Conservation (phyloP, 2,888 invertebrate species). For the Eristalis tenax region DNA sequence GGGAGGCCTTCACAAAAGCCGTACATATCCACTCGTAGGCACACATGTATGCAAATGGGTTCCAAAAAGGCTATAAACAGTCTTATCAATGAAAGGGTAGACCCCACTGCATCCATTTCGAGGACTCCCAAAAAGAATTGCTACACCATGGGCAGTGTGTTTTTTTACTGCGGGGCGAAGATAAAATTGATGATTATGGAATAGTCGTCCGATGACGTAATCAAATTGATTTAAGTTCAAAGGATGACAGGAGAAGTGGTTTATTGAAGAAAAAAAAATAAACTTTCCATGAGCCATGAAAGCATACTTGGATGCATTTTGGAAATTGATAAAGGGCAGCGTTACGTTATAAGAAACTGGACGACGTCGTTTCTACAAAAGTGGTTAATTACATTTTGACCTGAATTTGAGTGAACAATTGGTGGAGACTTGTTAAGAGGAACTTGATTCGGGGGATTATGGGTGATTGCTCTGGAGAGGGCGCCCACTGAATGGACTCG, state of each 20-base stretch:
- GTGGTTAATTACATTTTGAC: background rate
- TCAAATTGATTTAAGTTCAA: conserved; percentile 1
- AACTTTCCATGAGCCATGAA: background rate
- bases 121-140: background rate
- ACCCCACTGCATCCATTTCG: conserved; percentile 29
- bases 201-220: conserved; percentile 21
- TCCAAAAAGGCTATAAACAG: conserved; percentile 22
- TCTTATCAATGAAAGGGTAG: conserved; percentile 30
- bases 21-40: background rate
- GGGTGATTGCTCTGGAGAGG: no score
- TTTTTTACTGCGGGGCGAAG: background rate
- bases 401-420: background rate
- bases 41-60: conserved; percentile 1
- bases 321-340: background rate
- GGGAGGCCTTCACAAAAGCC: background rate
- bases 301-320: background rate
- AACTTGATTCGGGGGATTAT: background rate
- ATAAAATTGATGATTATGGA: conserved; percentile 22
- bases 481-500: no score
- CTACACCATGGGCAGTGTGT: background rate
- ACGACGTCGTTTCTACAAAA: background rate
- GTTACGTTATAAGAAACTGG: no score
- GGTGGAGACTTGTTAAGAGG: background rate
- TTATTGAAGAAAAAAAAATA: background rate
- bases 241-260: background rate